phyloP scores from a whole-genome alignment of 1,140 invertebrate species.

The Neodiprion pinetum region DNA sequence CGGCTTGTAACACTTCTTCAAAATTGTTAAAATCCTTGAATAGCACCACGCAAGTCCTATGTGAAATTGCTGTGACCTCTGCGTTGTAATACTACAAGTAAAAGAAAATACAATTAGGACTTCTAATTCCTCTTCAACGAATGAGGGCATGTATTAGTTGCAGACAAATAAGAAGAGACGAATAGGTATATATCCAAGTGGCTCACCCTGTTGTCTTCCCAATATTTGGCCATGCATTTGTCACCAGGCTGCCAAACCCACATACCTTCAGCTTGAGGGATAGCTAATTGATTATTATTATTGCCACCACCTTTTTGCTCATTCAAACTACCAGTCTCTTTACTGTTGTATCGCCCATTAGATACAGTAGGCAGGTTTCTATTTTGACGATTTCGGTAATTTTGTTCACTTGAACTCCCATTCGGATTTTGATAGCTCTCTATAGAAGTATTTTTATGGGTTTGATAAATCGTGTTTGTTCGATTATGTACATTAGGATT shows the following conservation, averaged over 20 bases:
- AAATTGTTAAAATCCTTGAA: constrained; percentile 89
- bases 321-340: constrained; percentile 50
- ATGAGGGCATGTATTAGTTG: not conserved
- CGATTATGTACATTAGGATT: constrained; percentile 41
- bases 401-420: constrained; percentile 41
- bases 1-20: constrained; percentile 83
- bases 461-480: constrained; percentile 26
- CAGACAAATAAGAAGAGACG: not conserved
- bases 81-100: constrained; percentile 81
- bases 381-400: constrained; percentile 43
- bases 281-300: constrained; percentile 36
- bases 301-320: constrained; percentile 51
- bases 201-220: constrained; percentile 87
- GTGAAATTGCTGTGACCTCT: constrained; percentile 78
- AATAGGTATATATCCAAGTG: constrained; percentile 22
- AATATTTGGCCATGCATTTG: constrained; percentile 87
- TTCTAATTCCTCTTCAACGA: not conserved
- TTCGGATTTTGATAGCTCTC: constrained; percentile 30
- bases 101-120: not conserved
- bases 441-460: not conserved
- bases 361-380: constrained; percentile 27
- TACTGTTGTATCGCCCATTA: constrained; percentile 35
- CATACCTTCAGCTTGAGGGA: constrained; percentile 35
- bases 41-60: constrained; percentile 82
- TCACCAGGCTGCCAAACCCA: constrained; percentile 80